Percentiles rank a stretch among this genome's conserved stretches.
phyloP scores from a whole-genome alignment of 2,888 invertebrate species.

The Smittia sp. region DNA sequence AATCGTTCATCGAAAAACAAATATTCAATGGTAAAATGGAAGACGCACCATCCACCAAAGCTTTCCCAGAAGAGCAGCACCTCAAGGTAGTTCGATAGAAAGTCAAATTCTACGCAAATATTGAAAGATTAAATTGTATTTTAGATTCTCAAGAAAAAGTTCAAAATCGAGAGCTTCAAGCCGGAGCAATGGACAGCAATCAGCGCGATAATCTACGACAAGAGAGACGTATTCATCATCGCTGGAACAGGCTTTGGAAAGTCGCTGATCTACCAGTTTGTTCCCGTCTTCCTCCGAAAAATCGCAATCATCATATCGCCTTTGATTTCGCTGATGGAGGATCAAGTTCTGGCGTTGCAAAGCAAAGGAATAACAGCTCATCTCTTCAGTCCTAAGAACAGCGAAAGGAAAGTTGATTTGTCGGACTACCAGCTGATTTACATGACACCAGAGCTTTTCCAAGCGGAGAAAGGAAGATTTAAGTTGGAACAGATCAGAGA shows the following conservation, averaged over 20 bases:
- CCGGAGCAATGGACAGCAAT: not conserved
- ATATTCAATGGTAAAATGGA: too few species aligned
- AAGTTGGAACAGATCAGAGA: conserved; percentile 43
- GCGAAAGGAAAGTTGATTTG: conserved; percentile 43
- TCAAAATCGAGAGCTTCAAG: not conserved
- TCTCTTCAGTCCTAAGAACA: conserved; percentile 60
- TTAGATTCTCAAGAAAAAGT: not conserved
- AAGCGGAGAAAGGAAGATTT: conserved; percentile 47
- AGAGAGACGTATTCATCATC: conserved; percentile 74
- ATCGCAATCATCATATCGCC: conserved; percentile 66
- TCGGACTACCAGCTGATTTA: conserved; percentile 49
- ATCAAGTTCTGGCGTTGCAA: conserved; percentile 63
- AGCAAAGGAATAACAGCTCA: conserved; percentile 58
- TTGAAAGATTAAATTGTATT: not conserved
- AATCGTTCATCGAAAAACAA: too few species aligned
- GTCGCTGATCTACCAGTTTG: conserved; percentile 67
- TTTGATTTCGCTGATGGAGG: conserved; percentile 69
- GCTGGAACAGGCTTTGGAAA: conserved; percentile 91
- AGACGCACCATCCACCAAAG: too few species aligned
- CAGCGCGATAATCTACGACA: conserved; percentile 45
- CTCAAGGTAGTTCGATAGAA: not conserved
- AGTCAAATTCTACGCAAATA: too few species aligned
- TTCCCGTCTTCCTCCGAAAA: conserved; percentile 58
- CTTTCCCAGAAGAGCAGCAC: too few species aligned
- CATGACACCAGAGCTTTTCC: conserved; percentile 56